Conservation (phyloP, 2,113 vertebrate species). For the Bubo bubo region DNA sequence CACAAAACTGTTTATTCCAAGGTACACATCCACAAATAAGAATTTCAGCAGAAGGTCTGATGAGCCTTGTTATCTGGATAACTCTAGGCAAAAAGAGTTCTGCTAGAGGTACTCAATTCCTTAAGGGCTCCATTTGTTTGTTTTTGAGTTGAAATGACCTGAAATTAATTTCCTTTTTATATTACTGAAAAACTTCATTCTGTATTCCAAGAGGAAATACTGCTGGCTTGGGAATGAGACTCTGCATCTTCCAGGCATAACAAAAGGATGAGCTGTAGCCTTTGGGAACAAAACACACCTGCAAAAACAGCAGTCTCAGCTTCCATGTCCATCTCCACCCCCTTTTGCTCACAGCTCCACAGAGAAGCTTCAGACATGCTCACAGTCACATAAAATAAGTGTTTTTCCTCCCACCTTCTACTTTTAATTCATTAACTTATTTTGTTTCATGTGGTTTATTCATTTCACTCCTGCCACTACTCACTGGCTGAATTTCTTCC, state of each 20-base stretch:
- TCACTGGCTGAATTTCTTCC: not conserved
- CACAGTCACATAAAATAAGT: not conserved
- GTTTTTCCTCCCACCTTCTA: not conserved
- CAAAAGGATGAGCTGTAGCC: not conserved
- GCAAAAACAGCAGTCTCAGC: not conserved
- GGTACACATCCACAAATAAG: not conserved
- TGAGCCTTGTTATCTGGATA: not conserved
- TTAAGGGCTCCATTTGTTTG: not conserved
- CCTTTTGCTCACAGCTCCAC: not conserved
- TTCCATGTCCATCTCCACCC: not conserved
- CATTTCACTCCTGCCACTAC: not conserved
- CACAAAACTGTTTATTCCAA: not conserved
- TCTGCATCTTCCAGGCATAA: not conserved
- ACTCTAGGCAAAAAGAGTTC: not conserved
- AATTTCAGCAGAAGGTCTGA: not conserved
- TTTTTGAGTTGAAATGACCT: not conserved
- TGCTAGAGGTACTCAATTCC: not conserved
- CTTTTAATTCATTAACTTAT: not conserved
- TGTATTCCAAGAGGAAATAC: not conserved
- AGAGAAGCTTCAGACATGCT: not conserved
- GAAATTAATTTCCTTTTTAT: constrained; percentile 2
- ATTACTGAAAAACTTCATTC: not conserved
- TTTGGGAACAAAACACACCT: not conserved
- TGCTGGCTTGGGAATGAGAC: not conserved
- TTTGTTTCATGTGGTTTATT: not conserved